Evolutionary conservation across 2,888 invertebrate genomes (phyloP).

Genomic region (Polydrusus tereticollis): DNA sequence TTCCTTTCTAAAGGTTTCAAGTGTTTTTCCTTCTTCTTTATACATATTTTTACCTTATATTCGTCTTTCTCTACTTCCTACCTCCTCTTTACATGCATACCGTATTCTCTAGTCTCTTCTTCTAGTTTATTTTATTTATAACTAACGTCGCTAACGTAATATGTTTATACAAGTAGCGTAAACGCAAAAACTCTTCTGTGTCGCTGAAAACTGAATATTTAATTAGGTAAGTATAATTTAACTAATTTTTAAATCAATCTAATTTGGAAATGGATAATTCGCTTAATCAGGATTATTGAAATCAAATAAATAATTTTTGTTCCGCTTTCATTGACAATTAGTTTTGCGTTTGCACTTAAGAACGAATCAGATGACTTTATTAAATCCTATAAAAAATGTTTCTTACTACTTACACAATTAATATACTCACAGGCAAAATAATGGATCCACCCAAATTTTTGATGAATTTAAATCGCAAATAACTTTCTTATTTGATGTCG

Average conservation of each 20-base stretch:
- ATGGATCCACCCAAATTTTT: too few relatives aligned
- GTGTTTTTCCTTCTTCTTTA: too few relatives aligned
- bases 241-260: conserved; percentile 19
- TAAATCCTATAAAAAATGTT: background rate
- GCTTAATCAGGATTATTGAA: conserved; percentile 2
- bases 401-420: too few relatives aligned
- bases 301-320: background rate
- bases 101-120: background rate
- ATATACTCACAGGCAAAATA: too few relatives aligned
- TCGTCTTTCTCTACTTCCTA: too few relatives aligned
- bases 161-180: background rate
- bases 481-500: too few relatives aligned
- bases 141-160: too few relatives aligned
- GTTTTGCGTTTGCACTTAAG: background rate
- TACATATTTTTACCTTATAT: too few relatives aligned
- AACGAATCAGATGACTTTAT: background rate
- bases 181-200: background rate
- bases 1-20: too few relatives aligned
- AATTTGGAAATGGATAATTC: conserved; percentile 6
- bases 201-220: background rate
- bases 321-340: conserved; percentile 11
- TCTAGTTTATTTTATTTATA: too few relatives aligned
- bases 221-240: conserved; percentile 3
- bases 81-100: too few relatives aligned
- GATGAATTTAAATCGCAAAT: too few relatives aligned